These are phyloP conservation scores for Lycorma delicatula DNA, from an alignment of 1,140 invertebrate species.

Conservation along the genomic window DNA sequence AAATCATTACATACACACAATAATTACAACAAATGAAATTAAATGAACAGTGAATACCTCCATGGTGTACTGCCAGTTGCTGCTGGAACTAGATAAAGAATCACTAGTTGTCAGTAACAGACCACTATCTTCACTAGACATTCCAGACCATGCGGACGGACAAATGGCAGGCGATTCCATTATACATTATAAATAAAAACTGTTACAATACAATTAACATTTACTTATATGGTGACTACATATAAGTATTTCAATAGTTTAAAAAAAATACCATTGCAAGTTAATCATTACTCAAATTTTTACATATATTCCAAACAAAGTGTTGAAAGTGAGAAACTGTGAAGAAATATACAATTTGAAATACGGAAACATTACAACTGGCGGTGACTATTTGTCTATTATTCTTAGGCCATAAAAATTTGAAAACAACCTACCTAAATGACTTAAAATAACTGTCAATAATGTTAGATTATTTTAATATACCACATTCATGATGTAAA, in stretches of 20 bases:
- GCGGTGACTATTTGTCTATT: too few relatives aligned
- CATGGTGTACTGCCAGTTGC: conserved; percentile 17
- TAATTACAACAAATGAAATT: too few relatives aligned
- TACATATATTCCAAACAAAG: too few relatives aligned
- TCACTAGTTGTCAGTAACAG: conserved; percentile 51
- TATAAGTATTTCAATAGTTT: not conserved
- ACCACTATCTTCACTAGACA: conserved; percentile 51
- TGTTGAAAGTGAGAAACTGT: not conserved
- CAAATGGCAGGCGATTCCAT: conserved; percentile 48
- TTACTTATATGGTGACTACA: not conserved
- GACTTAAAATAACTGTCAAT: too few relatives aligned
- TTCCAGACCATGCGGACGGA: conserved; percentile 34
- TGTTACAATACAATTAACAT: not conserved
- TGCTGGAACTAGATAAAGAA: conserved; percentile 51
- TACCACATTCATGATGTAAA: too few relatives aligned
- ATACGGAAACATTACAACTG: not conserved
- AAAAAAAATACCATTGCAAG: not conserved
- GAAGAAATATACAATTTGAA: not conserved
- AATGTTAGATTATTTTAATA: too few relatives aligned
- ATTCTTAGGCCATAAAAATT: too few relatives aligned
- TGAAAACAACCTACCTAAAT: too few relatives aligned
- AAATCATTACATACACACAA: too few relatives aligned
- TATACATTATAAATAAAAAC: conserved; percentile 1
- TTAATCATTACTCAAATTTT: too few relatives aligned
- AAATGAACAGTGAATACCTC: too few relatives aligned